Base-by-base conservation (phyloP, 2,888 invertebrate species). In the Unio delphinus region DNA sequence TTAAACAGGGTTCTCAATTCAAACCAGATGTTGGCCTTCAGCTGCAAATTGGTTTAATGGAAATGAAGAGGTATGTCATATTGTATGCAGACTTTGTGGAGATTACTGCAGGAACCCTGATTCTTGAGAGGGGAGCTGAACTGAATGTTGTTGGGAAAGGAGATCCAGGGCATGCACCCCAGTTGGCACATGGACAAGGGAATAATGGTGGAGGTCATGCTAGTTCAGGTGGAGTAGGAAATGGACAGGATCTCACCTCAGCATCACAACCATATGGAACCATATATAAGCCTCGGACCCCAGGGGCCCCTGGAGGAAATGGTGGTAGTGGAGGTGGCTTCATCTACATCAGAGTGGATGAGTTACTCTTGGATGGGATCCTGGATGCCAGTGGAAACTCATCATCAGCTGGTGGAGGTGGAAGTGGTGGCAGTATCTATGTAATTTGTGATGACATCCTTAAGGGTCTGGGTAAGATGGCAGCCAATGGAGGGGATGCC, bases 401-500 rank as follows among this genome's bases (percentile, higher is more conserved):
- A 11, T 76, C 75, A 4, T 57, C 68, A 1, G 65, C 59, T n/a
- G 79, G 78, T 61, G 81, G 80, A 34, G 84, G 80, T n/a, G 84
- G 82, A 11, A 82, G 82, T 70, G 85, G 85, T 17, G 85, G 85
- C 4, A 84, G 85, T 71, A 75, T 85, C 11, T 81, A 78, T 62
- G 74, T 84, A 3, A 63, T 63, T 1, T 74, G 78, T 62, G 70
- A 58, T 54, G 55, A 71, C 20, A 74, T 67, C 26, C 62, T 85
- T 0, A 80, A 78, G 63, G 85, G 85, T 30, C 72, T 81, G 26
- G 85, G 85, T 54, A 57, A 26, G 26, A 76, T 84, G 20, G 73
- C 73, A 59, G 78, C 78, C n/a, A 70, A 69, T 55, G 85, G 85
- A 58, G 85, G 85, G 17, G 72, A 73, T 67, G 72, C 72, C n/a